Conservation (phyloP, 2,797 vertebrate genomes). For the Chaunax sp. region DNA sequence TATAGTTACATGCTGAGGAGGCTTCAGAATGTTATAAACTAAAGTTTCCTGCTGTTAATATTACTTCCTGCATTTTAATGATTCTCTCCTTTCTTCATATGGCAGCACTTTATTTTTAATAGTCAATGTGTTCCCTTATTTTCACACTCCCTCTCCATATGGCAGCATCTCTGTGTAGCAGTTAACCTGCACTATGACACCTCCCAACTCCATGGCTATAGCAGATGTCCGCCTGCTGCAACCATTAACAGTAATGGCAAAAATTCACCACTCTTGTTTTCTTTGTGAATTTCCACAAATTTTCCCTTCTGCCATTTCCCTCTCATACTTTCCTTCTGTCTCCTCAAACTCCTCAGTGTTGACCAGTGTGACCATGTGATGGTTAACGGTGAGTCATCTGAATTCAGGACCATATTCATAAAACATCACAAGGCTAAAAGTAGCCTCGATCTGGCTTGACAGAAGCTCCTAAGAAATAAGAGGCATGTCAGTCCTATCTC, state of each 20-base stretch:
- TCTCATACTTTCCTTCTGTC: constrained; percentile 47
- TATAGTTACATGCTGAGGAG: neutral
- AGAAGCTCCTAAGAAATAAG: neutral
- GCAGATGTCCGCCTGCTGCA: constrained; percentile 56
- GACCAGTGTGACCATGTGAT: constrained; percentile 34
- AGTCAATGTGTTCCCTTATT: constrained; percentile 10
- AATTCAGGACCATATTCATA: constrained; percentile 4
- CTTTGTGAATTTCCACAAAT: constrained; percentile 6
- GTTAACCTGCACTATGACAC: constrained; percentile 38
- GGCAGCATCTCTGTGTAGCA: constrained; percentile 24
- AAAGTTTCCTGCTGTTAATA: neutral
- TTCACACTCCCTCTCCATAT: constrained; percentile 32
- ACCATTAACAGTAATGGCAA: constrained; percentile 45
- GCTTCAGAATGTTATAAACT: neutral
- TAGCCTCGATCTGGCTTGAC: neutral
- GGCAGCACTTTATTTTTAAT: constrained; percentile 13
- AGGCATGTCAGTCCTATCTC: neutral
- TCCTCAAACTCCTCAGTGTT: constrained; percentile 20
- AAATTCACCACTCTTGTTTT: constrained; percentile 8
- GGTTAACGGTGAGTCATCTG: constrained; percentile 41
- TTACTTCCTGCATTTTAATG: neutral
- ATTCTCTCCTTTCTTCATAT: constrained; percentile 12
- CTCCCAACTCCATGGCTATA: constrained; percentile 27
- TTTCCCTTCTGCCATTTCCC: constrained; percentile 23
- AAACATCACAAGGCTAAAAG: constrained; percentile 2